Base-by-base conservation (phyloP, 2,888 invertebrate genomes). In the Nesidiocoris tenuis region DNA sequence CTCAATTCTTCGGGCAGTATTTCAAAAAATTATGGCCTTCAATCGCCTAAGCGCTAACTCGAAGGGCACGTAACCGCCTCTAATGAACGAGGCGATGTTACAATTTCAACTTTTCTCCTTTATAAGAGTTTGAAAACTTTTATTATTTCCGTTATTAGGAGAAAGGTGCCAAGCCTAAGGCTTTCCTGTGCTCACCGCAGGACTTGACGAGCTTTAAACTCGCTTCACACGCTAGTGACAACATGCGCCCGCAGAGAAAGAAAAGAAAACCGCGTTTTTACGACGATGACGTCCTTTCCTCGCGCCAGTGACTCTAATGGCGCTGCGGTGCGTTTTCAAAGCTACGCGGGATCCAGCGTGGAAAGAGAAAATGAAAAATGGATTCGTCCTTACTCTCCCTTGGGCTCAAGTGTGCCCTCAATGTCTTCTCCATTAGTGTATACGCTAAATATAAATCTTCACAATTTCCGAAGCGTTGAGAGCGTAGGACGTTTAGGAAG, bases 351-450 rank as follows among this genome's bases (percentile, higher is more conserved):
- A 39, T 39, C 39, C 5, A 12, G 3, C 39, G 39, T 39, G 39
- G 39, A 39, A 39, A 39, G 39, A 39, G 16, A 21, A 67, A 23
- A 70, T 70, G 70, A 70, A 70, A 70, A 70, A 70, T 70, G 70
- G 70, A 70, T 70, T 70, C 59, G 70, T 59, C 59, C 19, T 39
- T 7, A 39, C 39, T 39, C 39, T 57, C 59, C 16, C 23, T 57
- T 18, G 70, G 57, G 56, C 59, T 24, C 23, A 57, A 22, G 70
- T 22, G 59, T 70, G 70, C 22, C 70, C 70, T 70, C 57, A 70
- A 70, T 70, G 70, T 59, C 25, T 21, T 21, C 57, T 70, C 59
- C 70, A 70, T 70, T 70, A 70, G 70, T 70, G 24, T 12, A n/a
- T n/a, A n/a, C n/a, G n/a, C 12, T 3, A 39, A 39, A 39, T 39